Evolutionary conservation across 2,113 vertebrate species (phyloP).

Genomic region (Crotophaga sulcirostris): DNA sequence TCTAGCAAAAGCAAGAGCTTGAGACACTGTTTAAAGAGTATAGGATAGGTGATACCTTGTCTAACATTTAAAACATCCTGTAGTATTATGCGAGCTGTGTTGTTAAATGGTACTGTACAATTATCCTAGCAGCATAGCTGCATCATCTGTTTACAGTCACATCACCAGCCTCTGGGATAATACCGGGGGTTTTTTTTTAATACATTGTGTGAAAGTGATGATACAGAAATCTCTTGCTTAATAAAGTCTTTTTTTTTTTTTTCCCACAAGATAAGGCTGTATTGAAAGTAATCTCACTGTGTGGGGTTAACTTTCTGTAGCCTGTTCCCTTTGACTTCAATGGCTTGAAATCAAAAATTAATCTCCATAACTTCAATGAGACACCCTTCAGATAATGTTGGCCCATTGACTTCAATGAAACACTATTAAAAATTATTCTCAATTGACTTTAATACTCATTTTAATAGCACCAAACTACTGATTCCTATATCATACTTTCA

Average conservation of each 20-base stretch:
- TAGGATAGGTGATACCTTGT: background rate
- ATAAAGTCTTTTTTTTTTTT: background rate
- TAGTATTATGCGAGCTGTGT: background rate
- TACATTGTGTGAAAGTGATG: background rate
- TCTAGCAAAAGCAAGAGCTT: background rate
- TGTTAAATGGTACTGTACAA: background rate
- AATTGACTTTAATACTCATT: background rate
- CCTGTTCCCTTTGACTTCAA: background rate
- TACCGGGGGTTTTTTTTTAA: background rate
- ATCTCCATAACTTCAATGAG: conserved; percentile 8
- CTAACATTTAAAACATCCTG: background rate
- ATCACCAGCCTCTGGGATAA: background rate
- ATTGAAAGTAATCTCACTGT: background rate
- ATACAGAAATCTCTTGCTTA: background rate
- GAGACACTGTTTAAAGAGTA: background rate
- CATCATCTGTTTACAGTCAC: background rate
- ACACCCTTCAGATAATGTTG: background rate
- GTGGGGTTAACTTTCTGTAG: background rate
- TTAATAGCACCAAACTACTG: background rate
- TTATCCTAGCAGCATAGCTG: background rate
- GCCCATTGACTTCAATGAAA: conserved; percentile 34
- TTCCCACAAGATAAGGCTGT: background rate
- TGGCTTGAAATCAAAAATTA: background rate
- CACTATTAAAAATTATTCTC: background rate
- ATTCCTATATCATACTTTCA: background rate